A percentile compares a stretch with the other conserved stretches of the same genome.
phyloP scores from a whole-genome alignment of 30 jellyfish, hydroid and myxozoan genomes.

The Morbakka virulenta region DNA sequence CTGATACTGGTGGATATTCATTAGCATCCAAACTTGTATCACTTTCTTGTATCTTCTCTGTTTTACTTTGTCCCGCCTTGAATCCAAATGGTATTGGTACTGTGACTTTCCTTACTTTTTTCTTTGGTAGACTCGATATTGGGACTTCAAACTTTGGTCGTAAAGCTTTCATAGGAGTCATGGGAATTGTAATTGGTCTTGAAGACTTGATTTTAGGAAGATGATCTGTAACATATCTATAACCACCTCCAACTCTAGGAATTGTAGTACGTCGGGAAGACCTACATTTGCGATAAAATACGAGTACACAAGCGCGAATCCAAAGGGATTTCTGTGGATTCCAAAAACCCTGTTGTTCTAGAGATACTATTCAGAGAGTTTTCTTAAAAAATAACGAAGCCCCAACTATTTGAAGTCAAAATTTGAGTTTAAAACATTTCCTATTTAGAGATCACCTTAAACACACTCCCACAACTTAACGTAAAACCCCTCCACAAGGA shows the following conservation, averaged over 20 bases:
- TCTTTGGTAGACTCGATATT: not conserved
- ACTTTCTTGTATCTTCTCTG: not conserved
- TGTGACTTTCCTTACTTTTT: not conserved
- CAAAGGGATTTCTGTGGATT: too few species aligned
- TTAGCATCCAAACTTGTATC: not conserved
- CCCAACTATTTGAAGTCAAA: too few species aligned
- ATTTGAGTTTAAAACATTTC: too few species aligned
- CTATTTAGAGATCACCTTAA: too few species aligned
- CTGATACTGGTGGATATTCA: not conserved
- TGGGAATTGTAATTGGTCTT: not conserved
- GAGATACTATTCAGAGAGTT: too few species aligned
- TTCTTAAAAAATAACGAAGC: too few species aligned
- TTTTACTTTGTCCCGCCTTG: not conserved
- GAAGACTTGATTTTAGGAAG: not conserved
- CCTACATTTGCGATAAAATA: too few species aligned
- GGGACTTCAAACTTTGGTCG: not conserved
- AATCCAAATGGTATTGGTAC: not conserved
- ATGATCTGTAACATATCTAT: not conserved
- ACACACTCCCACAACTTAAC: too few species aligned
- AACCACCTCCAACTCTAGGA: not conserved
- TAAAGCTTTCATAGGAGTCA: not conserved
- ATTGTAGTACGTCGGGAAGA: not conserved
- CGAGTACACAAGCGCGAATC: too few species aligned
- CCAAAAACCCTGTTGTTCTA: too few species aligned
- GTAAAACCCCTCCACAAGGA: too few species aligned